Evolutionary conservation across 92 coral and sea anemone species (phyloP).

Genomic region (Parazoanthus swiftii): DNA sequence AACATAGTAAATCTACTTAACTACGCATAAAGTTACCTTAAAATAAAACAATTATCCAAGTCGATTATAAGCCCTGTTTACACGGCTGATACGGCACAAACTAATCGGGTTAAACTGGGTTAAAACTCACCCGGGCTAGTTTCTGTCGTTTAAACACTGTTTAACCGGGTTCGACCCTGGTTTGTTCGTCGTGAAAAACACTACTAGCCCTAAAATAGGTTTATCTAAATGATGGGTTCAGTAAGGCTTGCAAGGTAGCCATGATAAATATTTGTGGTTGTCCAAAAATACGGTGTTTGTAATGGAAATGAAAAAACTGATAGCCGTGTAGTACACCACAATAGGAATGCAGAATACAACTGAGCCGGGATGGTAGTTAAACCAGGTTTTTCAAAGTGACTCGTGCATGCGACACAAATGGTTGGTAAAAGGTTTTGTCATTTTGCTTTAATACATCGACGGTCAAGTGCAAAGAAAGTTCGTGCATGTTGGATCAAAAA

Average conservation of each 20-base stretch:
- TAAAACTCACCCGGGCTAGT: constrained; percentile 9
- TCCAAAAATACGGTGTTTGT: neutral
- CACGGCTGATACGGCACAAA: constrained; percentile 4
- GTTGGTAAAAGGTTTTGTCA: neutral
- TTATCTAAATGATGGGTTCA: neutral
- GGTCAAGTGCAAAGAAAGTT: neutral
- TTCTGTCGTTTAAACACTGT: neutral
- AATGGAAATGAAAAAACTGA: neutral
- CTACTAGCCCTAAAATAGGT: neutral
- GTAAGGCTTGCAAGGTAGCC: neutral
- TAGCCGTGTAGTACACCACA: constrained; percentile 5
- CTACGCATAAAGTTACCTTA: constrained; percentile 7
- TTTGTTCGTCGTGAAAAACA: neutral
- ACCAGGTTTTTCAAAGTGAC: neutral
- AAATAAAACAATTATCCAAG: neutral
- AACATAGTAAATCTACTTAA: constrained; percentile 5
- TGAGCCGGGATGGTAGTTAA: neutral
- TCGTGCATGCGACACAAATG: neutral
- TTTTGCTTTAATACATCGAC: neutral
- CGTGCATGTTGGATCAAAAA: constrained; percentile 1
- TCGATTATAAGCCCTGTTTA: neutral
- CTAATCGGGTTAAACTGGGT: neutral
- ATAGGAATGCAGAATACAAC: neutral
- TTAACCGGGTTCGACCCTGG: neutral
- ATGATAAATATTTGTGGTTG: constrained; percentile 5